Evolutionary conservation across 2,113 vertebrate genomes (phyloP).

Genomic region (Chaenocephalus aceratus): DNA sequence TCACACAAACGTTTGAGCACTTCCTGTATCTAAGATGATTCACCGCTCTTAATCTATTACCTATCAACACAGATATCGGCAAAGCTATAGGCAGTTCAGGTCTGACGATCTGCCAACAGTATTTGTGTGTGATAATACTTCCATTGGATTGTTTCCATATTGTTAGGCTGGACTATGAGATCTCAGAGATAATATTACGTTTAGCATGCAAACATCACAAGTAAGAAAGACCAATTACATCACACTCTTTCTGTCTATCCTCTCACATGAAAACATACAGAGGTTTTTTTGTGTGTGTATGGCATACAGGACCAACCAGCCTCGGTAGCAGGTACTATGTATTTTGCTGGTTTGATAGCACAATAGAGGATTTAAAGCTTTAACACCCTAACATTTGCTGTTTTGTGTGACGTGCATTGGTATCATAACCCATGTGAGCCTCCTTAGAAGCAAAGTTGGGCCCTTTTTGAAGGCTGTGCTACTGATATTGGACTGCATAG

Average conservation of each 20-base stretch:
- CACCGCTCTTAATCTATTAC: no score
- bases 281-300: constrained; percentile 18
- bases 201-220: constrained; percentile 30
- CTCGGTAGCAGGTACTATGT: constrained; percentile 59
- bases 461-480: neutral
- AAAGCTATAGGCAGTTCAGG: neutral
- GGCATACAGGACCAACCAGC: constrained; percentile 41
- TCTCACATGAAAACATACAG: constrained; percentile 3
- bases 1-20: no score
- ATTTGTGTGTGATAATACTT: neutral
- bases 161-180: neutral
- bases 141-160: neutral
- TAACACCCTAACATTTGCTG: constrained; percentile 49
- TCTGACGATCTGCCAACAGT: neutral
- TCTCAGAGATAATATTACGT: neutral
- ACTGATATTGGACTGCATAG: neutral
- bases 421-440: constrained; percentile 5
- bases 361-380: constrained; percentile 64
- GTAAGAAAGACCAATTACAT: neutral
- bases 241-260: neutral
- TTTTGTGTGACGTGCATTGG: constrained; percentile 22
- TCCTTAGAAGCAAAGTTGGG: constrained; percentile 13
- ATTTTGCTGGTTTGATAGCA: constrained; percentile 51
- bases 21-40: no score
- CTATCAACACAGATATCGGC: no score